Evolutionary conservation across 2,113 vertebrate species (phyloP), one percentile per base, ranked within the genome.

Genomic region (Paramisgurnus dabryanus): DNA sequence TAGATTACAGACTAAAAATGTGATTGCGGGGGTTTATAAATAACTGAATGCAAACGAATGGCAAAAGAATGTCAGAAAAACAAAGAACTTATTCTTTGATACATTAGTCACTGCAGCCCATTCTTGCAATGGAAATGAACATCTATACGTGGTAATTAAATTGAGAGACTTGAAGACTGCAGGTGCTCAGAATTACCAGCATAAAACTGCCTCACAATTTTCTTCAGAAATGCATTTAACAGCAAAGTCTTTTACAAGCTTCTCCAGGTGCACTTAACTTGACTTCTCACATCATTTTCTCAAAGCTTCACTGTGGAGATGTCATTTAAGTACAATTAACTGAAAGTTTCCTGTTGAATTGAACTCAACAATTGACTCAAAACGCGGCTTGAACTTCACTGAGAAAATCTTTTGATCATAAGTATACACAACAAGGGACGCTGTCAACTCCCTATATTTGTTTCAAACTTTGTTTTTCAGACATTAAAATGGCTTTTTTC

Each of bases 1-100:
- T 43, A 67, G 71, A 84, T 58, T 79, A 55, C 82, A 85, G 55
- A 40, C 77, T 81, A 3, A 13, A 34, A 61, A 79, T 60, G 57
- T 66, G 10, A 78, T 67, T 82, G 43, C 34, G 13, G 43, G 22
- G 15, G 60, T 64, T 75, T 64, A 72, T 72, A 72, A 58, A 72
- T 72, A 57, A 72, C 69, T 18, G 22, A 71, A 13, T 71, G 40
- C 39, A 57, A 58, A 53, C 50, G 41, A 58, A 58, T 5, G 7
- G 69, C 55, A 58, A 41, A 72, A 72, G 22, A 57, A 57, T 57
- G 40, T 57, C 8, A 50, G 49, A 50, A 50, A 50, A 12, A 50
- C 49, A 12, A 45, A 45, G 43, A 45, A 45, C 27, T 47, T 47
- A 7, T 47, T 47, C 45, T 47, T 8, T 47, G 7, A 47, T 4